Base-by-base conservation (phyloP, 2,888 invertebrate genomes). In the Hypena proboscidalis region DNA sequence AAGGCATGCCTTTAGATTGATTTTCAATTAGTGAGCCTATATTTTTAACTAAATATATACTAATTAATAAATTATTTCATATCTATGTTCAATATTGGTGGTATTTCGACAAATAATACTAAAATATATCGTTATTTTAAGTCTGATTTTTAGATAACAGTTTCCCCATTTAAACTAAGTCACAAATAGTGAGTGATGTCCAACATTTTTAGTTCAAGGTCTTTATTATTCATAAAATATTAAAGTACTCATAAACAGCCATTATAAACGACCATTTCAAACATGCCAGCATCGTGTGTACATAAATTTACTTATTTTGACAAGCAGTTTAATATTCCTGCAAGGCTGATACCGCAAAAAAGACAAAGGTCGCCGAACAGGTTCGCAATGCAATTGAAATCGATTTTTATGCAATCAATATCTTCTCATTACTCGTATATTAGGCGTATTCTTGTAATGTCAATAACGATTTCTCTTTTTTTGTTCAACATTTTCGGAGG, bases 331-430 rank as follows among this genome's bases (percentile, higher is more conserved):
- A 46, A 44, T 49, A 58, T 40, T 58, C 41, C 43, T 42, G 50
- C 64, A 63, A 63, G 62, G 61, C 47, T 47, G 50, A 35, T 26
- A 44, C 46, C 53, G 46, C 54, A 66, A 68, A 70, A 67, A 72
- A 70, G 62, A 82, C 76, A 85, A 85, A 84, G 85, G 84, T 83
- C 81, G 55, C 45, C 53, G 53, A 71, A 77, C 86, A 69, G 77
- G 85, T 83, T 77, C 61, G 52, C 48, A 61, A 64, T 65, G 66
- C 70, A 63, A 64, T 62, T 72, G 77, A 77, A 79, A 80, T 80
- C 73, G 74, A 69, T 79, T 77, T 70, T 85, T 80, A 78, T 81
- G 83, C 78, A 85, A 85, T 70, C 61, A 55, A 58, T 57, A 72
- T 71, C 70, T 67, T 74, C 72, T 77, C 68, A 78, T 80, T 82